phyloP scores from a whole-genome alignment of 2,888 invertebrate genomes.

The Cetonia aurata region DNA sequence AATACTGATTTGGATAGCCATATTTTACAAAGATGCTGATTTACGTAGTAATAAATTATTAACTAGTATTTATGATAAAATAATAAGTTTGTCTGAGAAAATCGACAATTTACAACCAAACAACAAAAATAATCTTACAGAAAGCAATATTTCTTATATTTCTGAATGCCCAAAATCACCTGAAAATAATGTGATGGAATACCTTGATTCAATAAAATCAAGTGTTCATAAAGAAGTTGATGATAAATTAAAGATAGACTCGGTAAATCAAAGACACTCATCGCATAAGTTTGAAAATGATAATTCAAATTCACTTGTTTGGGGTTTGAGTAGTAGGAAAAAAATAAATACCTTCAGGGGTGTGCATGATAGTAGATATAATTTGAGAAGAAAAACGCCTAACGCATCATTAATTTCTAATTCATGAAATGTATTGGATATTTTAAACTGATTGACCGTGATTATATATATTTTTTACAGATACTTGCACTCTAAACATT shows the following conservation, averaged over 20 bases:
- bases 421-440: not conserved
- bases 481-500: not conserved
- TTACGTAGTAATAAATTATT: slow-evolving; percentile 65
- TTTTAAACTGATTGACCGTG: not conserved
- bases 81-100: slow-evolving; percentile 50
- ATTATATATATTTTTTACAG: not conserved
- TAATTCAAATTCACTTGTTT: slow-evolving; percentile 13
- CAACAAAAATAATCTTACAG: not conserved
- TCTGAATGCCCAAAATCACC: slow-evolving; percentile 31
- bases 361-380: slow-evolving; percentile 46
- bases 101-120: slow-evolving; percentile 39
- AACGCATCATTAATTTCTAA: not conserved
- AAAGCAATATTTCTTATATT: slow-evolving; percentile 21
- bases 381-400: slow-evolving; percentile 52
- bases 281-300: slow-evolving; percentile 1
- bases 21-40: slow-evolving; percentile 65
- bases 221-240: slow-evolving; percentile 10
- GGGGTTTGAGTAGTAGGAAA: slow-evolving; percentile 31
- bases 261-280: not conserved
- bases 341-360: slow-evolving; percentile 39
- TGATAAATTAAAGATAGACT: not conserved
- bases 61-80: slow-evolving; percentile 64
- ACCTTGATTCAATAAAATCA: slow-evolving; percentile 14
- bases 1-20: slow-evolving; percentile 61
- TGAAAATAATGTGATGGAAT: slow-evolving; percentile 18